Evolutionary conservation across 2,113 vertebrate genomes (phyloP).

Genomic region (Melospiza georgiana): DNA sequence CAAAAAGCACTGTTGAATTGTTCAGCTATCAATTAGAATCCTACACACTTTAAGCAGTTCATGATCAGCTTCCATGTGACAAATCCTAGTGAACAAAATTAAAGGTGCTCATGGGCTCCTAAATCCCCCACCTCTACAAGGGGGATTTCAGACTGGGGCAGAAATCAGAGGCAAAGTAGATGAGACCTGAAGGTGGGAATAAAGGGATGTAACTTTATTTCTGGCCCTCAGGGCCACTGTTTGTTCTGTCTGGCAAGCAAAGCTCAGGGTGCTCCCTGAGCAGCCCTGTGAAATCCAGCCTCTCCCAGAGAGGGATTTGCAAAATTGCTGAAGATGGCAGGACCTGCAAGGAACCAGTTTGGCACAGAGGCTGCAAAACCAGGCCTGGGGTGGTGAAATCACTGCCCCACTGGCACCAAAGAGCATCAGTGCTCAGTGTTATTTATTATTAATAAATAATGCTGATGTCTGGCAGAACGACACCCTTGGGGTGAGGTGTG

Average conservation of each 20-base stretch:
- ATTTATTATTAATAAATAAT: background rate
- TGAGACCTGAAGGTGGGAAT: background rate
- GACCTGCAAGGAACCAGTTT: background rate
- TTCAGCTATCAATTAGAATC: background rate
- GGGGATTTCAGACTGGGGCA: background rate
- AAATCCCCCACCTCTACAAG: background rate
- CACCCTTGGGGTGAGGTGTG: background rate
- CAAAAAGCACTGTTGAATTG: background rate
- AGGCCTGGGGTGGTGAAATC: background rate
- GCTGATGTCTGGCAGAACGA: background rate
- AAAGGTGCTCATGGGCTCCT: background rate
- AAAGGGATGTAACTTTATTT: background rate
- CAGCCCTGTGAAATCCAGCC: background rate
- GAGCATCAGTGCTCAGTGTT: background rate
- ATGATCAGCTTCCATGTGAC: background rate
- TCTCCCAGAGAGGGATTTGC: background rate
- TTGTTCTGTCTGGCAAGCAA: background rate
- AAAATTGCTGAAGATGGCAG: fast-evolving
- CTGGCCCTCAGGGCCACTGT: no score
- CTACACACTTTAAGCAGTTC: background rate
- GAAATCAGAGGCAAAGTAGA: background rate
- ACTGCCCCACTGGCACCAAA: fast-evolving
- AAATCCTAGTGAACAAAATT: background rate
- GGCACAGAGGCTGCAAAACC: background rate
- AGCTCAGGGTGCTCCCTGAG: background rate